Evolutionary conservation across 1,140 invertebrate species (phyloP).

Genomic region (Cotesia glomerata): DNA sequence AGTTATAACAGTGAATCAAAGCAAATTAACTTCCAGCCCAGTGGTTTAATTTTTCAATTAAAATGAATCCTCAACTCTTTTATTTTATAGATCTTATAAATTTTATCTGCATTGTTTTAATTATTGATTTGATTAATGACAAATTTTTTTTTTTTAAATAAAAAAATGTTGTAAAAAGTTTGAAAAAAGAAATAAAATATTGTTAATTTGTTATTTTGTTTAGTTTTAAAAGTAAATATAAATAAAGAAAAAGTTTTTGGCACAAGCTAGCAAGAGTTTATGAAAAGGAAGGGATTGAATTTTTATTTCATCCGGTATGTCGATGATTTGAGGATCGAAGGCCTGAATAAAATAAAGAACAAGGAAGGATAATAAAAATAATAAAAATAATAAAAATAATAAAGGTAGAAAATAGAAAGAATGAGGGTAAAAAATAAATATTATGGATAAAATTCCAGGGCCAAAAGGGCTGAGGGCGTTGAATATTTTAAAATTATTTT

Average conservation of each 20-base stretch:
- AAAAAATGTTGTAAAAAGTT: neutral
- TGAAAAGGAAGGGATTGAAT: slow-evolving; percentile 32
- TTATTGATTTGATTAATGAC: neutral
- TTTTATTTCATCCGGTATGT: slow-evolving; percentile 32
- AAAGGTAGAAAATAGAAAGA: neutral
- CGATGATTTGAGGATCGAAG: slow-evolving; percentile 29
- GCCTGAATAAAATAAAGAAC: neutral
- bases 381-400: neutral
- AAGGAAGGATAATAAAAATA: neutral
- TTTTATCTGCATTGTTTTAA: neutral
- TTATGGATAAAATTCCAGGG: slow-evolving; percentile 8
- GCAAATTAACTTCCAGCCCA: slow-evolving; percentile 26
- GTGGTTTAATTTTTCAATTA: slow-evolving; percentile 6
- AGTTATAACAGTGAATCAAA: slow-evolving; percentile 22
- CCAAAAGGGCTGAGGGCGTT: slow-evolving; percentile 32
- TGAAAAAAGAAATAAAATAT: neutral
- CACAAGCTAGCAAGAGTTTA: slow-evolving; percentile 24
- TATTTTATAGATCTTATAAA: neutral
- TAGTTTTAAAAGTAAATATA: neutral
- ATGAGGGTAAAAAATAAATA: neutral
- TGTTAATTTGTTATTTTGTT: neutral
- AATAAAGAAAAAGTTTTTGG: slow-evolving; percentile 15
- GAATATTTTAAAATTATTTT: slow-evolving; percentile 30
- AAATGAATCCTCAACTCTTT: neutral
- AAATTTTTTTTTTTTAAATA: too few relatives aligned